A percentile compares a stretch with the other conserved stretches of the same genome.
Conservation (phyloP, 2,797 vertebrate species). For the Tragopan temminckii region DNA sequence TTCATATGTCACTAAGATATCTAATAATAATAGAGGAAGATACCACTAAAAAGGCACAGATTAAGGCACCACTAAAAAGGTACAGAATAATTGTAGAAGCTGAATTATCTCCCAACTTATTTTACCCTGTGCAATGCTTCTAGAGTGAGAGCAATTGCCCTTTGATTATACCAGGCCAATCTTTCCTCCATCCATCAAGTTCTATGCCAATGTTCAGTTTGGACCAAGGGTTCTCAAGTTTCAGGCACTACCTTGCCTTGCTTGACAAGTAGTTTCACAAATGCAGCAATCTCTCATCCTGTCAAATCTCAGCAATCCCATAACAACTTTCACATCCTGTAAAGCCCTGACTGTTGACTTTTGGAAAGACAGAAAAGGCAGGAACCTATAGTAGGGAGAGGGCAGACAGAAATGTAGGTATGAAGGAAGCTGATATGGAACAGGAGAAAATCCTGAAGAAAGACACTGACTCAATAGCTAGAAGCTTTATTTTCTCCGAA, state of each 20-base stretch:
- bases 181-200: not conserved
- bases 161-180: not conserved
- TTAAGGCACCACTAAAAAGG: not conserved
- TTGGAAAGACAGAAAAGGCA: not conserved
- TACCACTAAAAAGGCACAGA: not conserved
- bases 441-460: not conserved
- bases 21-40: not conserved
- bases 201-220: not conserved
- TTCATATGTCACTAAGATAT: not conserved
- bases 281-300: not conserved
- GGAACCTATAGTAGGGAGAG: not conserved
- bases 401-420: not conserved
- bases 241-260: not conserved
- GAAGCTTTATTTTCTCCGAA: not conserved
- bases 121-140: not conserved
- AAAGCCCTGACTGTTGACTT: not conserved
- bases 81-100: not conserved
- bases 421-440: not conserved
- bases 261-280: not conserved
- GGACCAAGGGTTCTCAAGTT: not conserved
- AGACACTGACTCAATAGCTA: not conserved
- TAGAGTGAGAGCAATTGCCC: not conserved
- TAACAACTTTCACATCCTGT: accelerated
- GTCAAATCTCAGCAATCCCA: not conserved
- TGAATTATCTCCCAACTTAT: not conserved